These are phyloP conservation scores for Sceloporus undulatus DNA, from an alignment of 2,113 vertebrate genomes.

Conservation along the genomic window DNA sequence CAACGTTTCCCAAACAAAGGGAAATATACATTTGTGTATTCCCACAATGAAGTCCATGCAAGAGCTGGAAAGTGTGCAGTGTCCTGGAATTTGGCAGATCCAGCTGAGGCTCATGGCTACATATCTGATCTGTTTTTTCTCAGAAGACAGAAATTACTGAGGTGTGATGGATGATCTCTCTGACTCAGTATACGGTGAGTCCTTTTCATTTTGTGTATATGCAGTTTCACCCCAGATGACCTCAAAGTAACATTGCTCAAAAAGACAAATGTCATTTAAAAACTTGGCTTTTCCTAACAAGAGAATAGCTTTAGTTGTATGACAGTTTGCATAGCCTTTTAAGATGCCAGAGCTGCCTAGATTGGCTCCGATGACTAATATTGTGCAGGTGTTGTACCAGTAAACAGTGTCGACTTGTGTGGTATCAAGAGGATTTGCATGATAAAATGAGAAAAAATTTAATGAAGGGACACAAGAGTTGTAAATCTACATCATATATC, in stretches of 20 bases:
- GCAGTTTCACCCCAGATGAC: constrained; percentile 9
- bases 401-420: constrained; percentile 10
- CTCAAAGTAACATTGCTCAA: background rate
- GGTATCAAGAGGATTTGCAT: constrained; percentile 25
- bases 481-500: constrained; percentile 14
- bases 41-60: background rate
- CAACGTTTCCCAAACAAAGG: background rate
- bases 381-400: constrained; percentile 23
- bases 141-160: background rate
- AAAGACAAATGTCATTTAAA: constrained; percentile 14
- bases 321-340: background rate
- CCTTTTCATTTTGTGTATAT: background rate
- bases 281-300: background rate
- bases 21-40: background rate
- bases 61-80: background rate
- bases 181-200: background rate
- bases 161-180: background rate
- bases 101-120: background rate
- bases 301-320: background rate
- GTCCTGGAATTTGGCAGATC: background rate
- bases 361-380: constrained; percentile 14
- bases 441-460: constrained; percentile 36
- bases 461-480: constrained; percentile 9
- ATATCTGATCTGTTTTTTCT: background rate
- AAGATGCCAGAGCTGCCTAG: background rate